These are phyloP conservation scores for Lepidurus apus DNA, from an alignment of 1,140 invertebrate species.

Conservation along the genomic window DNA sequence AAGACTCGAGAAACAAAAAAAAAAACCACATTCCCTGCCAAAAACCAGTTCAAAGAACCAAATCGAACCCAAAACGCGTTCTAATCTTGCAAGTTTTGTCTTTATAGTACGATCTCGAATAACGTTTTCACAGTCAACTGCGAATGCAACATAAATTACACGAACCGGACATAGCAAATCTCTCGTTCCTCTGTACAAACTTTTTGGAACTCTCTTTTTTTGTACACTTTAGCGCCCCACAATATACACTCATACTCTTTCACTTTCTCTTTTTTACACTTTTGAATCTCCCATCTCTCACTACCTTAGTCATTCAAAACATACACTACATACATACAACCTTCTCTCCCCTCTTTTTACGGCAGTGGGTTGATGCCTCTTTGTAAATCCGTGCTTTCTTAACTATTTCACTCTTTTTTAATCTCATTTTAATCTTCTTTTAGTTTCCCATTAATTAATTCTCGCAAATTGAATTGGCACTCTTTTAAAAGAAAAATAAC, in stretches of 20 bases:
- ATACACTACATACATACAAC: not conserved
- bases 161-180: not conserved
- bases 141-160: slow-evolving; percentile 8
- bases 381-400: not conserved
- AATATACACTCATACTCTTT: not conserved
- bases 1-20: too few relatives aligned
- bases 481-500: not conserved
- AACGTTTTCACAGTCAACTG: not conserved
- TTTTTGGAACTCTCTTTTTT: not conserved
- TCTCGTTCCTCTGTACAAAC: slow-evolving; percentile 2
- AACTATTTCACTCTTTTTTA: too few relatives aligned
- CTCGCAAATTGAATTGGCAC: not conserved
- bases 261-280: too few relatives aligned
- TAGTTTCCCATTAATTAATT: not conserved
- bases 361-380: not conserved
- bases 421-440: not conserved
- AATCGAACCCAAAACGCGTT: not conserved
- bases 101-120: not conserved
- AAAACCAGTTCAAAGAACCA: too few relatives aligned
- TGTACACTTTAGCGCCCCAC: not conserved
- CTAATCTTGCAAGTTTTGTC: not conserved
- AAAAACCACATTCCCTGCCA: too few relatives aligned
- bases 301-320: not conserved
- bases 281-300: not conserved
- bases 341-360: not conserved